Base-by-base conservation (phyloP, 2,797 vertebrate genomes). In the Sebastolobus alascanus region DNA sequence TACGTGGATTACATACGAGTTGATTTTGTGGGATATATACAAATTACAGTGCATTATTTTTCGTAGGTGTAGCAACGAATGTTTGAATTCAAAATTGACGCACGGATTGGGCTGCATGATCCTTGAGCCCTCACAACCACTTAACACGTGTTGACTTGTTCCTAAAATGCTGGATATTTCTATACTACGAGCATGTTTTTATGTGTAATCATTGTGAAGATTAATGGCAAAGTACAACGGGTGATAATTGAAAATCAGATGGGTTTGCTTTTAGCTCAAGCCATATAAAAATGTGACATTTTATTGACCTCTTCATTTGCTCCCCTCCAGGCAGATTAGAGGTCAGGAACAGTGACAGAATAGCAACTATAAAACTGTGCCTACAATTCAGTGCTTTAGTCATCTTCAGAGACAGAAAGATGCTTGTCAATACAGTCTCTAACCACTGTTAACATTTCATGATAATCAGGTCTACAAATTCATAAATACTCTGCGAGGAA, bases 321-420 rank as follows among this genome's bases (percentile, higher is more conserved):
- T 52, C 22, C 16, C 52, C 67, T 80, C 16, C 29, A 20, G 73
- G 59, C 68, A 46, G 18, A 35, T 75, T 13, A 46, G 46, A 74
- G 73, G 29, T 70, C 72, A 75, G 35, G 14, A 56, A 56, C 68
- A 56, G 54, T 7, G 20, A 37, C 31, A 40, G 52, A 63, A 58
- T 37, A 68, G 29, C 18, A 64, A 40, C n/a, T 40, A 37, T 22
- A 68, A 66, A 58, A 37, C 27, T 27, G 25, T 10, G 46, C 2
- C 20, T 27, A 25, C 29, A 61, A 43, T 13, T 78, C 37, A 56
- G 35, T 7, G 2, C 14, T 7, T 69, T 22, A 8, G 11, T 20
- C 33, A 16, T 43, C 50, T 83, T 54, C 54, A 20, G 29, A 58
- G 12, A 46, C 12, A 6, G 1, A 56, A 14, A 31, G 16, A 31